Conservation (phyloP, 1,140 invertebrate genomes). For the Zeugodacus cucurbitae region DNA sequence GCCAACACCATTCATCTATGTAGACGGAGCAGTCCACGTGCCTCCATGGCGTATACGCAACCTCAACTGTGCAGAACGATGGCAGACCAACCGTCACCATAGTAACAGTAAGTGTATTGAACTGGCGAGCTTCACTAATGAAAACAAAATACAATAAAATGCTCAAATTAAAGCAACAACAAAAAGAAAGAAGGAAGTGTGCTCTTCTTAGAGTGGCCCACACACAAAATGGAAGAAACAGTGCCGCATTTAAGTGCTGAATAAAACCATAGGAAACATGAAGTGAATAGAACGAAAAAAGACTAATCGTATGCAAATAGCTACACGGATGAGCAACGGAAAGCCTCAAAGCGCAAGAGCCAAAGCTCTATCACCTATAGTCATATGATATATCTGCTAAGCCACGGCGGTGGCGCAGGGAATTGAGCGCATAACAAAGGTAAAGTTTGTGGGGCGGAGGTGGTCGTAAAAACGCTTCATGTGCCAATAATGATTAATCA, state of each 20-base stretch:
- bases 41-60: neutral
- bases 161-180: neutral
- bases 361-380: too few relatives aligned
- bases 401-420: too few relatives aligned
- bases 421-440: too few relatives aligned
- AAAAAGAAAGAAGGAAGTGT: neutral
- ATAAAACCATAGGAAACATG: neutral
- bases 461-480: neutral
- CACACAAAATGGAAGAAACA: neutral
- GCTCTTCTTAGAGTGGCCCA: too few relatives aligned
- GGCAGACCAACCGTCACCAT: neutral
- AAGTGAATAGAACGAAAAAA: neutral
- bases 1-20: too few relatives aligned
- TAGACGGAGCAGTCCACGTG: neutral
- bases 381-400: too few relatives aligned
- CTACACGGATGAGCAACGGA: neutral
- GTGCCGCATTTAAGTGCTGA: neutral
- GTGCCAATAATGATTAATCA: neutral
- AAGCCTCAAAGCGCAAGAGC: neutral
- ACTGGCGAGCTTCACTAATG: neutral
- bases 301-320: neutral
- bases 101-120: neutral
- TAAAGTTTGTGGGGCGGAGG: too few relatives aligned
- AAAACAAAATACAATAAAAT: neutral
- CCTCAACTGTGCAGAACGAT: neutral